Conservation (phyloP, 1,140 invertebrate genomes). For the Tetramorium parvispinum region DNA sequence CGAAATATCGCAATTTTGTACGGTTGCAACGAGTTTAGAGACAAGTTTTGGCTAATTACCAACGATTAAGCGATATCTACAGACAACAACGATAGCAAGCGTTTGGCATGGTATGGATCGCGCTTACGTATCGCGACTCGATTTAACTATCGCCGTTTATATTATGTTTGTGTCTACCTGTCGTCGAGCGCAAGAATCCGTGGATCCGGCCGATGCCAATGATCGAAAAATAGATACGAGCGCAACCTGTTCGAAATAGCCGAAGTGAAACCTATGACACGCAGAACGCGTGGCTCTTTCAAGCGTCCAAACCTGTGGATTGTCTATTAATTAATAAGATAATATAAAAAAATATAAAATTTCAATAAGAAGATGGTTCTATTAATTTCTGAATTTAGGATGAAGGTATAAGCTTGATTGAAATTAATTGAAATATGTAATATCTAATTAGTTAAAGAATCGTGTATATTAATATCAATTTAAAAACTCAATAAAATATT, state of each 20-base stretch:
- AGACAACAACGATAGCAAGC: conserved; percentile 43
- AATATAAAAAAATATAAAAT: background rate
- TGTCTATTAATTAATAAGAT: background rate
- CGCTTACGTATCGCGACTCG: conserved; percentile 58
- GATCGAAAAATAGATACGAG: conserved; percentile 74
- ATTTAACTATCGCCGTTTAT: conserved; percentile 71
- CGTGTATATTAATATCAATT: background rate
- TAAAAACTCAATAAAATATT: background rate
- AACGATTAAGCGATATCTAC: conserved; percentile 65
- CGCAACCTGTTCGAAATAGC: conserved; percentile 77
- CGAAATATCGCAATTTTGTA: conserved; percentile 40
- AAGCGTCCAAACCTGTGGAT: conserved; percentile 20
- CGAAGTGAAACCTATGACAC: conserved; percentile 66
- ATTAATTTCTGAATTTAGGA: background rate
- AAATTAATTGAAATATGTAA: background rate
- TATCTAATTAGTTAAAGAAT: background rate
- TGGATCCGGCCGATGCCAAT: conserved; percentile 71
- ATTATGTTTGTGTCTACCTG: conserved; percentile 71
- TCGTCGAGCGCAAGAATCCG: conserved; percentile 67
- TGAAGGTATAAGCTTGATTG: background rate
- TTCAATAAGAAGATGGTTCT: background rate
- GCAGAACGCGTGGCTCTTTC: background rate
- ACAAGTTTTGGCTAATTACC: conserved; percentile 64
- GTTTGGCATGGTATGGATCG: conserved; percentile 56
- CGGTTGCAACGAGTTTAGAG: conserved; percentile 35